These are phyloP conservation scores for Nymphalis urticae DNA, from an alignment of 2,888 invertebrate genomes.

Conservation along the genomic window DNA sequence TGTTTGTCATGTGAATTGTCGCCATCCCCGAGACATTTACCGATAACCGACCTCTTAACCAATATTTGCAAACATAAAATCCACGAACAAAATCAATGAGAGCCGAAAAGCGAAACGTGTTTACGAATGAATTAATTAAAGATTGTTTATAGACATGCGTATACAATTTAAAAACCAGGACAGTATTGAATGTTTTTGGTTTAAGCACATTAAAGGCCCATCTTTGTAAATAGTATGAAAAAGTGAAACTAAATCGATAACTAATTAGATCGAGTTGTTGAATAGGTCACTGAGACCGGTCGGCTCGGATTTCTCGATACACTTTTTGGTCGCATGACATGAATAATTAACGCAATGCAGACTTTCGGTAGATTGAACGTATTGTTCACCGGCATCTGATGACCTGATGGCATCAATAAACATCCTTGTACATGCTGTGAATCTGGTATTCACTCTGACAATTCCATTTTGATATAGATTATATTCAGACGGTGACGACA, in stretches of 20 bases:
- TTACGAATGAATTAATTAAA: constrained; percentile 47
- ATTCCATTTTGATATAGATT: constrained; percentile 3
- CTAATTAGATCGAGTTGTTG: constrained; percentile 67
- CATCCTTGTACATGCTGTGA: constrained; percentile 50
- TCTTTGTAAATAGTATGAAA: constrained; percentile 46
- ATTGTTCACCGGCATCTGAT: constrained; percentile 57
- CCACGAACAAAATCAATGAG: constrained; percentile 56
- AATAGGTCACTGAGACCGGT: constrained; percentile 63
- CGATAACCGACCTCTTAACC: constrained; percentile 72
- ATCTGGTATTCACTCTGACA: constrained; percentile 13
- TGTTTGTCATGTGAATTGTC: constrained; percentile 49
- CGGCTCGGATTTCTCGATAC: constrained; percentile 56
- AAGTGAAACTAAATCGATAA: constrained; percentile 66
- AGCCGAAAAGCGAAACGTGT: constrained; percentile 45
- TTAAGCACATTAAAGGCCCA: not conserved
- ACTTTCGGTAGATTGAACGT: constrained; percentile 48
- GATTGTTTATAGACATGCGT: constrained; percentile 42
- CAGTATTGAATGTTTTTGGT: constrained; percentile 13
- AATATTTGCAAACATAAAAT: constrained; percentile 59
- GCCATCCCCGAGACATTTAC: constrained; percentile 54
- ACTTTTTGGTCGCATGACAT: constrained; percentile 62
- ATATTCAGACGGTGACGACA: constrained; percentile 18
- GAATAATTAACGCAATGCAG: constrained; percentile 61
- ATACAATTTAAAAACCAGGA: constrained; percentile 30
- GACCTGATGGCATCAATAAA: constrained; percentile 69